Evolutionary conservation across 2,797 vertebrate genomes (phyloP), one percentile per base, ranked within the genome.

Genomic region (Cuculus canorus): DNA sequence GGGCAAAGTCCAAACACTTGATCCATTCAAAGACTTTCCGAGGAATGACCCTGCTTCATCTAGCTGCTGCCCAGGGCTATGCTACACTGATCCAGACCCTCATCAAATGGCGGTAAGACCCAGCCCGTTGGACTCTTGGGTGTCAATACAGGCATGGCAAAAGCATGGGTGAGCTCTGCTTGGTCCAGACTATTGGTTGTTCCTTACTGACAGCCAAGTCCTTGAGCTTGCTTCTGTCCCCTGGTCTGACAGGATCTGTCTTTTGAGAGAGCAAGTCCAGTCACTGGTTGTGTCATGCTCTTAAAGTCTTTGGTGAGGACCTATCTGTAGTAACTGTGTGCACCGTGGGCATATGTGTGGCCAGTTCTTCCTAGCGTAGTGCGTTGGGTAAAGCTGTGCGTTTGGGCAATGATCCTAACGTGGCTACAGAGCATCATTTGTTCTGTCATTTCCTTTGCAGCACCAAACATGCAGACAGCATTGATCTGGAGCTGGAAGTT

Each of bases 11-110:
- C 96, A 99, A 99, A 98, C 99, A 99, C 96, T 97, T 99, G 98
- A 99, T 99, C 98, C 99, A 99, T 96, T 99, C 99, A 11, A 99
- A 99, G 98, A 99, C 99, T 54, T 99, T 99, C 98, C 98, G 99
- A 78, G 99, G 99, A 88, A 99, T 99, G 99, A 99, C 99, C 13
- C 98, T 99, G 92, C 98, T 99, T 59, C 99, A 99, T 97, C 98
- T 99, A 69, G 99, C 99, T 0, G 99, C 99, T 9, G 99, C 99
- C 93, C 99, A 99, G 97, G 99, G 99, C 96, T 99, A 99, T 8
- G 99, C 99, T 97, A 99, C 99, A 43, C 99, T 99, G 86, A 99
- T 99, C 97, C 99, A 99, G 98, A 99, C 99, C 64, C 99, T 99
- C 97, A 99, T 99, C 98, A 99, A 99, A 83, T 99, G 99, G 99